Conservation (phyloP, 2,113 vertebrate species). For the Plectropomus leopardus region DNA sequence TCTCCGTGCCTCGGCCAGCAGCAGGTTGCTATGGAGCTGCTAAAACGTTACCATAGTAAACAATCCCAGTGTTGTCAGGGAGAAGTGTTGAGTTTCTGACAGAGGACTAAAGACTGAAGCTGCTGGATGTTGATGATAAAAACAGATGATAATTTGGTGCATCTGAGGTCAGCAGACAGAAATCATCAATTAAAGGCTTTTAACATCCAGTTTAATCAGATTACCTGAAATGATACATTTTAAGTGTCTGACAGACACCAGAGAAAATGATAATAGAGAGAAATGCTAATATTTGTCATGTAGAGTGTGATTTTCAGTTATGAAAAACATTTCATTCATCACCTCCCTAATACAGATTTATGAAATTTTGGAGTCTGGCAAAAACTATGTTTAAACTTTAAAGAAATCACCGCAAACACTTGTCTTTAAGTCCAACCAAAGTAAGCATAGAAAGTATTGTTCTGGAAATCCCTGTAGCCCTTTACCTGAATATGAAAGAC, state of each 20-base stretch:
- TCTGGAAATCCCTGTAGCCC: slow-evolving; percentile 17
- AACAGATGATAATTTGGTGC: slow-evolving; percentile 12
- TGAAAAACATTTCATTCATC: too few species aligned
- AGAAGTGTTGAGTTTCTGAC: slow-evolving; percentile 62
- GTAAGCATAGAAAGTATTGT: too few species aligned
- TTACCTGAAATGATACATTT: not conserved
- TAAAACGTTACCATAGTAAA: slow-evolving; percentile 72
- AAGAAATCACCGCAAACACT: too few species aligned
- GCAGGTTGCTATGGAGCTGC: slow-evolving; percentile 49
- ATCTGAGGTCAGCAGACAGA: not conserved
- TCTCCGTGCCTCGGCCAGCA: slow-evolving; percentile 18
- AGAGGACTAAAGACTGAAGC: slow-evolving; percentile 12
- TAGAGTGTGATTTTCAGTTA: too few species aligned
- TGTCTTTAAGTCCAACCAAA: too few species aligned
- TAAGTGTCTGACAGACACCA: not conserved
- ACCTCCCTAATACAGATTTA: too few species aligned
- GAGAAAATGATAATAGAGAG: too few species aligned
- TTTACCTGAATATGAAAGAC: slow-evolving; percentile 23
- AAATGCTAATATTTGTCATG: too few species aligned
- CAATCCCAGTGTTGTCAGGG: slow-evolving; percentile 66
- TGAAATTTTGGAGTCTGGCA: too few species aligned
- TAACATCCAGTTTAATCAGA: not conserved
- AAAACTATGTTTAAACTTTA: too few species aligned
- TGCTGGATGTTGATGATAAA: slow-evolving; percentile 34
- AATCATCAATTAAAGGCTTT: slow-evolving; percentile 6